A percentile compares a stretch with the other conserved stretches of the same genome.
Evolutionary conservation across 1,140 invertebrate genomes (phyloP).

Genomic region (Radopholus similis): DNA sequence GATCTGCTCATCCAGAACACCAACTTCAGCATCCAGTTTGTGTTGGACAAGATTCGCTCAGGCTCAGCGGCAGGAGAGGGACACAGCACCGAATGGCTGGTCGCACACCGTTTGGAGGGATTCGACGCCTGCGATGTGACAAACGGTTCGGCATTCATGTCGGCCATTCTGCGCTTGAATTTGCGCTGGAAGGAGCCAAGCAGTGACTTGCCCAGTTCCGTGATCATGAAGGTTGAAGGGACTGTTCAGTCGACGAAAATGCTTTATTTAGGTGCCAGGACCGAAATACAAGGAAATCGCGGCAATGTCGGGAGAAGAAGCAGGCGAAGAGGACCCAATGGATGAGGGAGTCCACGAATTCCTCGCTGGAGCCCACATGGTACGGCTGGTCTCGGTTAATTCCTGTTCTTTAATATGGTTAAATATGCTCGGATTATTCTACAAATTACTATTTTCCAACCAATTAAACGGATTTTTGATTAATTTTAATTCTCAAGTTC

Average conservation of each 20-base stretch:
- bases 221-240: conserved; percentile 21
- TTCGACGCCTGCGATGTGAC: too few relatives aligned
- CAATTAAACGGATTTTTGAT: too few relatives aligned
- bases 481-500: too few relatives aligned
- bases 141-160: conserved; percentile 24
- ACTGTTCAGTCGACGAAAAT: not conserved
- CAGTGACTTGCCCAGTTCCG: conserved; percentile 1
- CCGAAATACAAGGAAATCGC: not conserved
- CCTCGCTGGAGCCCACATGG: not conserved
- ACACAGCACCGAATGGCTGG: too few relatives aligned
- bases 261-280: conserved; percentile 1
- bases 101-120: too few relatives aligned
- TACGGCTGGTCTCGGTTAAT: not conserved
- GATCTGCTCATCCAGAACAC: too few relatives aligned
- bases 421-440: too few relatives aligned
- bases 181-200: conserved; percentile 19
- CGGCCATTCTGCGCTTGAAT: conserved; percentile 13
- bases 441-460: too few relatives aligned
- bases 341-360: not conserved
- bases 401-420: too few relatives aligned
- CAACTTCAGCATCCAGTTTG: too few relatives aligned
- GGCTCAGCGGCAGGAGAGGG: too few relatives aligned
- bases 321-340: not conserved
- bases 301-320: not conserved
- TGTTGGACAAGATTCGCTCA: too few relatives aligned